Base-by-base conservation (phyloP, 2,797 vertebrate species). In the Prionace glauca region DNA sequence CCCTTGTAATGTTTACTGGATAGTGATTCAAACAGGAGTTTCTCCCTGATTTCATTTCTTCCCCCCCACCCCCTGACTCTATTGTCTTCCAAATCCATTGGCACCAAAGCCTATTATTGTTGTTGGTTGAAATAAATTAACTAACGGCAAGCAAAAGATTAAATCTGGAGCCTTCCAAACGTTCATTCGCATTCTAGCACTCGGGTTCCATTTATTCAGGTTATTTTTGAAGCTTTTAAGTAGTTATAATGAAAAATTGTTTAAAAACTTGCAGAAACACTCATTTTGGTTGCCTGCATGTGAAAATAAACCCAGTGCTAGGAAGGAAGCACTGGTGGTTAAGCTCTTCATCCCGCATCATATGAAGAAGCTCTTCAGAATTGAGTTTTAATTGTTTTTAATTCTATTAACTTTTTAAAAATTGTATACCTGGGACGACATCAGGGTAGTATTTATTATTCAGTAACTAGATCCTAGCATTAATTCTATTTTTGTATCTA, bases 381-480 rank as follows among this genome's bases (percentile, higher is more conserved):
- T 20, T 84, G 81, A 84, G 36, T 92, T 69, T 69, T 65, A 67
- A 71, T 94, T 60, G 0, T 93, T 45, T 94, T 24, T 45, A 45
- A 26, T 94, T 94, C 62, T 45, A n/a, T 71, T 12, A 45, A 72
- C 0, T 88, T 79, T 90, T 90, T 12, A 3, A 94, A 45, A 29
- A 72, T 50, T 90, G 24, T 22, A 45, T 94, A 93, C 67, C 88
- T 91, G 90, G 90, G 90, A 93, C 67, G 45, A 24, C 36, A 45
- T 71, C 65, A 50, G 92, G 67, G 65, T 45, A 29, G 36, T 72
- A 71, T 41, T 71, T 71, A 94, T 69, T 32, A 93, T 69, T n/a
- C 92, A 94, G 92, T 94, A 41, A 72, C 62, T 45, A 94, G 36
- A 41, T 69, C 92, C 92, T 94, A 62, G 87, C 67, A 72, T 65